Conservation (phyloP, 2,888 invertebrate genomes). For the Hirtodrosophila confusa region DNA sequence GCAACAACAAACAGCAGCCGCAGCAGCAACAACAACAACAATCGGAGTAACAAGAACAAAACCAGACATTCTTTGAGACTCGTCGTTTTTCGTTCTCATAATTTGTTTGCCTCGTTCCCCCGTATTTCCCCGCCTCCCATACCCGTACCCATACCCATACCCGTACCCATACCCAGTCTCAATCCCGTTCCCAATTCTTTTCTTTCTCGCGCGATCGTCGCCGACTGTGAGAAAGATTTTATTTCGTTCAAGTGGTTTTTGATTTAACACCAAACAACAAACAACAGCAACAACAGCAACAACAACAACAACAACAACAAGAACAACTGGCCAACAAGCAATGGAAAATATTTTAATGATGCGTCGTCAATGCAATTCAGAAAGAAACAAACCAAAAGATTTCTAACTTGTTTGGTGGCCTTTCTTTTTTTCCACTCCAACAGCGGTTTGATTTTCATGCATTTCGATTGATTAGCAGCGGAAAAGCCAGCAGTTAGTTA, state of each 20-base stretch:
- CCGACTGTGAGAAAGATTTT: slow-evolving; percentile 79
- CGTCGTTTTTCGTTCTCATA: slow-evolving; percentile 72
- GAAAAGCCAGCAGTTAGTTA: slow-evolving; percentile 20
- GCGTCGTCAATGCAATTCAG: slow-evolving; percentile 74
- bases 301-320: slow-evolving; percentile 25
- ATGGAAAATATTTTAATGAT: slow-evolving; percentile 78
- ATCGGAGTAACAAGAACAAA: slow-evolving; percentile 41
- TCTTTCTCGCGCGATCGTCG: slow-evolving; percentile 45
- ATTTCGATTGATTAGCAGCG: slow-evolving; percentile 65
- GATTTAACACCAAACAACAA: slow-evolving; percentile 70
- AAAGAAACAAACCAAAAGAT: slow-evolving; percentile 53
- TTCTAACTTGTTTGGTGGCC: slow-evolving; percentile 76
- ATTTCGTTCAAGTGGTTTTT: slow-evolving; percentile 79
- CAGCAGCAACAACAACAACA: slow-evolving; percentile 38
- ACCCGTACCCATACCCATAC: slow-evolving; percentile 6
- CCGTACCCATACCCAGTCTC: slow-evolving; percentile 31
- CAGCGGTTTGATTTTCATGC: slow-evolving; percentile 43
- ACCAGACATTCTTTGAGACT: slow-evolving; percentile 69
- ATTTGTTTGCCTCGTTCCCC: slow-evolving; percentile 64
- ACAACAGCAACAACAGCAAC: slow-evolving; percentile 24
- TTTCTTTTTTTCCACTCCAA: slow-evolving; percentile 50
- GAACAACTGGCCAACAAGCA: slow-evolving; percentile 56
- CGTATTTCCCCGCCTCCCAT: slow-evolving; percentile 1
- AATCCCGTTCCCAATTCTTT: slow-evolving; percentile 61
- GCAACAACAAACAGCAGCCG: slow-evolving; percentile 46